phyloP scores from a whole-genome alignment of 1,140 invertebrate species.

The Drosophila kohkoa region DNA sequence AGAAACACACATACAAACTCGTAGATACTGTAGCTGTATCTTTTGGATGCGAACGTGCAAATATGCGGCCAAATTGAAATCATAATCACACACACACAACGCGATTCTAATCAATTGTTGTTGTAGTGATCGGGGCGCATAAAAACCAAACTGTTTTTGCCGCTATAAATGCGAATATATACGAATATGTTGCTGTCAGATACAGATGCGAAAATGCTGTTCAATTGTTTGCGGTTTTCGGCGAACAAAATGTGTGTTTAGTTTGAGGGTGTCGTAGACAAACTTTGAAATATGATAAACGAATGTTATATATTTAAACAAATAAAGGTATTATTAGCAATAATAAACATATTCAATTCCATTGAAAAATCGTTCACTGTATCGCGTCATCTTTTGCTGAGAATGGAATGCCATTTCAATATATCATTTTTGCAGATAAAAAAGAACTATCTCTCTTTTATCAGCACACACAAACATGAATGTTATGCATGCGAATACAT shows the following conservation, averaged over 20 bases:
- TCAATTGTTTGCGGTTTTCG: conserved; percentile 25
- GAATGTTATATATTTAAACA: neutral
- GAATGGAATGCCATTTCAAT: conserved; percentile 32
- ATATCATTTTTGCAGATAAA: conserved; percentile 38
- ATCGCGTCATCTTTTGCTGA: neutral
- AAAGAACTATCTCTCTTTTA: conserved; percentile 25
- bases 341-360: neutral
- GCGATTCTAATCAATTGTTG: conserved; percentile 50
- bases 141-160: neutral
- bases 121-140: conserved; percentile 24
- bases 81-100: conserved; percentile 40
- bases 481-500: neutral
- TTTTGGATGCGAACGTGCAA: conserved; percentile 42
- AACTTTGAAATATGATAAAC: conserved; percentile 33
- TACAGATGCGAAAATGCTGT: conserved; percentile 31
- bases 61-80: conserved; percentile 56
- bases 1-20: neutral
- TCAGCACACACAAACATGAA: conserved; percentile 21
- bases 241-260: conserved; percentile 12
- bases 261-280: conserved; percentile 17
- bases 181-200: conserved; percentile 40
- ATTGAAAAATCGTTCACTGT: neutral
- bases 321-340: neutral
- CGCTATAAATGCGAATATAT: neutral
- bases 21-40: conserved; percentile 19